A percentile compares a stretch with the other conserved stretches of the same genome.
phyloP scores from a whole-genome alignment of 1,140 invertebrate species.

The Tetranychus urticae region DNA sequence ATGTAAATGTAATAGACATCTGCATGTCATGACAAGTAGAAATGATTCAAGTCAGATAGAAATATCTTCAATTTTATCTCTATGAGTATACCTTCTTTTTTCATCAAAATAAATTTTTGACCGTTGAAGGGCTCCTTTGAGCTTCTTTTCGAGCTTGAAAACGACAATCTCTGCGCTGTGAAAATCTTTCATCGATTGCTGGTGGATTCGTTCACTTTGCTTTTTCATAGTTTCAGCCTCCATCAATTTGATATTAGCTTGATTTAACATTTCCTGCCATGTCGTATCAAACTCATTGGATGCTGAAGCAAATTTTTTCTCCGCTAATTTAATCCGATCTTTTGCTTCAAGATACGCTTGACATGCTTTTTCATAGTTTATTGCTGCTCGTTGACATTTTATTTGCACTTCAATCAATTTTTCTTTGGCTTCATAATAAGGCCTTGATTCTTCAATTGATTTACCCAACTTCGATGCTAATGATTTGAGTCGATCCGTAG shows the following conservation, averaged over 20 bases:
- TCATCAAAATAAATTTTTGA: slow-evolving; percentile 33
- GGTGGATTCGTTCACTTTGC: slow-evolving; percentile 60
- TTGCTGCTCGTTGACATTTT: slow-evolving; percentile 66
- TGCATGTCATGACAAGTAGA: too few relatives aligned
- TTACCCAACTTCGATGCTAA: slow-evolving; percentile 53
- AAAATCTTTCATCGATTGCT: slow-evolving; percentile 32
- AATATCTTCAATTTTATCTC: too few relatives aligned
- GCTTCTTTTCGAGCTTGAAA: slow-evolving; percentile 44
- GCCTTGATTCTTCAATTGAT: slow-evolving; percentile 32
- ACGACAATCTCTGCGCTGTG: slow-evolving; percentile 19
- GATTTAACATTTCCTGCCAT: slow-evolving; percentile 95
- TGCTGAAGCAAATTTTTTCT: slow-evolving; percentile 53
- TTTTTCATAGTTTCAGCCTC: slow-evolving; percentile 71
- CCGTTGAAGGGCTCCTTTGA: slow-evolving; percentile 50
- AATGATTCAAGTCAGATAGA: not conserved
- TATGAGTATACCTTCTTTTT: slow-evolving; percentile 16
- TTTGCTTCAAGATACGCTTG: slow-evolving; percentile 76
- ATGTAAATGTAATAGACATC: too few relatives aligned
- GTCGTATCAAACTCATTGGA: slow-evolving; percentile 58
- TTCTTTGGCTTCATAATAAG: slow-evolving; percentile 62
- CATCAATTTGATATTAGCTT: slow-evolving; percentile 79
- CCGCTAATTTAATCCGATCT: slow-evolving; percentile 74
- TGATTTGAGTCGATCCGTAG: slow-evolving; percentile 52
- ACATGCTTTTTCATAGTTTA: slow-evolving; percentile 71
- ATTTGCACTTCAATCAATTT: slow-evolving; percentile 36